Percentiles rank a stretch among this genome's conserved stretches.
Evolutionary conservation across 2,797 vertebrate species (phyloP).

Genomic region (Eidolon dupreanum): DNA sequence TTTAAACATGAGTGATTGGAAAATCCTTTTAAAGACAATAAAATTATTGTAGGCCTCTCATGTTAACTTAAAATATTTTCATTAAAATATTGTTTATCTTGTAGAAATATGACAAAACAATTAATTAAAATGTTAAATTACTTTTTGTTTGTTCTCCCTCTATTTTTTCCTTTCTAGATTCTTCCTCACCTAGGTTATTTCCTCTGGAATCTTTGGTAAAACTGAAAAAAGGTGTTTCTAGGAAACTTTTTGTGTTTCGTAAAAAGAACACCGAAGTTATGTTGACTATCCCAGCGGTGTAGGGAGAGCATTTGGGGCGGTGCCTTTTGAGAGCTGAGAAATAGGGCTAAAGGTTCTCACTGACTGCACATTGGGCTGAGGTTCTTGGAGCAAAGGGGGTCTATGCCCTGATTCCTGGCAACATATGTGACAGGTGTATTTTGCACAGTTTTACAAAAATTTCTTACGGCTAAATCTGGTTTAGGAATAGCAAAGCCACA

Average conservation of each 20-base stretch:
- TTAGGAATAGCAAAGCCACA: not conserved
- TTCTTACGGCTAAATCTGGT: not conserved
- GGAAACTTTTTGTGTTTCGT: not conserved
- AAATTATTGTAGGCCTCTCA: not conserved
- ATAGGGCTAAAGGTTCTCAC: not conserved
- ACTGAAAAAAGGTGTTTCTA: not conserved
- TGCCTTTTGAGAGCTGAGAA: not conserved
- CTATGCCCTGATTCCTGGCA: not conserved
- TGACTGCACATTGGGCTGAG: not conserved
- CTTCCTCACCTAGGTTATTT: not conserved
- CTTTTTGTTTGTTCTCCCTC: not conserved
- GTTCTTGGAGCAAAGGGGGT: not conserved
- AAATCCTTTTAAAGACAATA: not conserved
- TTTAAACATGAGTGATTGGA: not conserved
- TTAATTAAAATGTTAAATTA: not conserved
- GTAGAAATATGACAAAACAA: not conserved
- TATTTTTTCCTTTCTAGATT: not conserved
- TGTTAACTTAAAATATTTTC: not conserved
- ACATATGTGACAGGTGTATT: not conserved
- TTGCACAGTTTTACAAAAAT: not conserved
- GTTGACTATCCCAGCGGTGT: not conserved
- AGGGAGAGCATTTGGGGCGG: not conserved
- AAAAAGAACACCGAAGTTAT: not conserved
- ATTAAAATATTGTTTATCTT: not conserved
- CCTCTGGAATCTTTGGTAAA: not conserved